Conservation (phyloP, 2,888 invertebrate genomes). For the Capitulum mitella region DNA sequence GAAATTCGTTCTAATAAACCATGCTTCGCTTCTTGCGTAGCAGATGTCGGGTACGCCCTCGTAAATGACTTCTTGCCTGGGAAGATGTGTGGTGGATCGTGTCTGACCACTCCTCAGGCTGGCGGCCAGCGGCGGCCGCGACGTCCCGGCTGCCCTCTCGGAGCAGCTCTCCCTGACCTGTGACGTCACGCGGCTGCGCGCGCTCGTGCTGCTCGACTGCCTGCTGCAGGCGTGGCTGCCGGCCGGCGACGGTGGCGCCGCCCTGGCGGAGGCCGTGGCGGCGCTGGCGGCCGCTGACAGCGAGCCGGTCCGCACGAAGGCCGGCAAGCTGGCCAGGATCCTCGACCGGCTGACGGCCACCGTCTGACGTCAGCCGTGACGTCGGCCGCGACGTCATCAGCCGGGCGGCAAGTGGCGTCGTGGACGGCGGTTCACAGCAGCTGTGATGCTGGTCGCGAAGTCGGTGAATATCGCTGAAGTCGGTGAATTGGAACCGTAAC, state of each 20-base stretch:
- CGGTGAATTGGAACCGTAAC: too few relatives aligned
- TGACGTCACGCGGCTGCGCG: not conserved
- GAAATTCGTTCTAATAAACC: not conserved
- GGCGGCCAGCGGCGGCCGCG: not conserved
- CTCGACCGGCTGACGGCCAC: not conserved
- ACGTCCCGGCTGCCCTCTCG: not conserved
- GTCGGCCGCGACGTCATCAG: too few relatives aligned
- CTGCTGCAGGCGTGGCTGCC: not conserved
- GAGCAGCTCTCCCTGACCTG: not conserved
- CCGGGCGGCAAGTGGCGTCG: too few relatives aligned
- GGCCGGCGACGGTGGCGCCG: not conserved
- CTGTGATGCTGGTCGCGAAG: too few relatives aligned
- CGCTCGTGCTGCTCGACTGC: constrained; percentile 11
- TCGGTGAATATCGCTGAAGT: too few relatives aligned
- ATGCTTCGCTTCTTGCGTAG: not conserved
- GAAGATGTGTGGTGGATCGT: too few relatives aligned
- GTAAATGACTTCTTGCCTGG: too few relatives aligned
- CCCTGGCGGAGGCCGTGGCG: not conserved
- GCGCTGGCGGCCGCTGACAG: not conserved
- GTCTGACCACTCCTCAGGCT: not conserved
- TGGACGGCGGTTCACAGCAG: too few relatives aligned
- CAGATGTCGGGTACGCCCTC: not conserved
- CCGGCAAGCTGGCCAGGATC: not conserved
- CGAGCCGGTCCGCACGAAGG: not conserved
- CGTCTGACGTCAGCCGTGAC: not conserved